phyloP scores from a whole-genome alignment of 2,113 vertebrate species.

The Mirza zaza region DNA sequence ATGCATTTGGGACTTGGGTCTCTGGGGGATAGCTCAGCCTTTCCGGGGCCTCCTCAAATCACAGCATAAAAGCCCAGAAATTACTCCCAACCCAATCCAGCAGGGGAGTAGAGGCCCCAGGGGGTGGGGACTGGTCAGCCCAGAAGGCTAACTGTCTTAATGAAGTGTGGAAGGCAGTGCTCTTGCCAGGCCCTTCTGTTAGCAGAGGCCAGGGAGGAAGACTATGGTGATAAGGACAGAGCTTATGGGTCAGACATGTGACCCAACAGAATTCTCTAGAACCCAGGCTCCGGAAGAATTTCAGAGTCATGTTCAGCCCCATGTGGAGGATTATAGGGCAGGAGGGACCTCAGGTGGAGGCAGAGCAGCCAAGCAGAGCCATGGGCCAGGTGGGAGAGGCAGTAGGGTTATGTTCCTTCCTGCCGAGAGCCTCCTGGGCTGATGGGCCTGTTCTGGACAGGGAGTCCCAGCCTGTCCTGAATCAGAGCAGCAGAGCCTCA shows the following conservation, averaged over 20 bases:
- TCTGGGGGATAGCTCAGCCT: neutral
- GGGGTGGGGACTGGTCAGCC: neutral
- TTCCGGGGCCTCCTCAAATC: neutral
- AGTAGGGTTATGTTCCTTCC: neutral
- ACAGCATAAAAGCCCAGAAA: neutral
- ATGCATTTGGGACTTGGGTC: neutral
- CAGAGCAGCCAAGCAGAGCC: neutral
- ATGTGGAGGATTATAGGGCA: neutral
- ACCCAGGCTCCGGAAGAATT: neutral
- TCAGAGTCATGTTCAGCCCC: neutral
- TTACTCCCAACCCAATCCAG: neutral
- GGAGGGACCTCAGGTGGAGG: neutral
- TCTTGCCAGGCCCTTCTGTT: neutral
- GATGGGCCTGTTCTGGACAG: neutral
- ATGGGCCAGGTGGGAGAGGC: neutral
- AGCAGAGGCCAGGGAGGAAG: neutral
- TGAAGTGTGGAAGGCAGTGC: neutral
- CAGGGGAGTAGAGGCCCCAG: neutral
- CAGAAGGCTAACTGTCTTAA: neutral
- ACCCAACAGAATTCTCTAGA: conserved; percentile 2
- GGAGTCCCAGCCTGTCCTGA: neutral
- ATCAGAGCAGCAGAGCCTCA: conserved; percentile 8
- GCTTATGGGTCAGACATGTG: neutral
- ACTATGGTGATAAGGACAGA: neutral
- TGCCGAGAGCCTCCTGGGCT: neutral